Conservation (phyloP, 2,888 invertebrate genomes). For the Aspidapion aeneum region DNA sequence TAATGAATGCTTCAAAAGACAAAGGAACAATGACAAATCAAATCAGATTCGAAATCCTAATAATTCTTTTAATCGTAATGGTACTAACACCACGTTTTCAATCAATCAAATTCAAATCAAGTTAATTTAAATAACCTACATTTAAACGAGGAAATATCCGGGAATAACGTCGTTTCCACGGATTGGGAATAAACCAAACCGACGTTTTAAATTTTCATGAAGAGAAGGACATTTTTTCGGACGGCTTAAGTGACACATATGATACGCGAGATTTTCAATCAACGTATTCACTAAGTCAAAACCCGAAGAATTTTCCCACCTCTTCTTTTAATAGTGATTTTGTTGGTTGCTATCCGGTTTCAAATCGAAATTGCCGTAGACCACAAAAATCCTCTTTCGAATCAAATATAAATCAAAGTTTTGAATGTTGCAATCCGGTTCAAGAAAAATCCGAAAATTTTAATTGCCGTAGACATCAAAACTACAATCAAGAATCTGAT, state of each 20-base stretch:
- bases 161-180: not conserved
- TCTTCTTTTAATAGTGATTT: not conserved
- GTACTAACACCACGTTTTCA: too few relatives aligned
- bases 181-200: constrained; percentile 1
- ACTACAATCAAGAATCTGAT: not conserved
- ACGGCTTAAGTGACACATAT: not conserved
- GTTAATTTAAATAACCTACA: not conserved
- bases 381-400: not conserved
- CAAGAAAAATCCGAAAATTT: not conserved
- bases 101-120: too few relatives aligned
- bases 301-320: not conserved
- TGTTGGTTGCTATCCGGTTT: not conserved
- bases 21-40: constrained; percentile 14
- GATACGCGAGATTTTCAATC: not conserved
- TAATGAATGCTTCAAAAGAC: constrained; percentile 18
- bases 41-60: not conserved
- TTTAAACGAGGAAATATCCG: constrained; percentile 4
- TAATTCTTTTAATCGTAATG: not conserved
- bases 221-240: too few relatives aligned
- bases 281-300: not conserved
- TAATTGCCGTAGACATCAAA: not conserved
- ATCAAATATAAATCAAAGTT: not conserved
- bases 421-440: not conserved
- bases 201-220: not conserved
- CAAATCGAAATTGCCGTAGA: not conserved